Evolutionary conservation across 2,113 vertebrate genomes (phyloP), one percentile per base, ranked within the genome.

Genomic region (Muntiacus muntjak): DNA sequence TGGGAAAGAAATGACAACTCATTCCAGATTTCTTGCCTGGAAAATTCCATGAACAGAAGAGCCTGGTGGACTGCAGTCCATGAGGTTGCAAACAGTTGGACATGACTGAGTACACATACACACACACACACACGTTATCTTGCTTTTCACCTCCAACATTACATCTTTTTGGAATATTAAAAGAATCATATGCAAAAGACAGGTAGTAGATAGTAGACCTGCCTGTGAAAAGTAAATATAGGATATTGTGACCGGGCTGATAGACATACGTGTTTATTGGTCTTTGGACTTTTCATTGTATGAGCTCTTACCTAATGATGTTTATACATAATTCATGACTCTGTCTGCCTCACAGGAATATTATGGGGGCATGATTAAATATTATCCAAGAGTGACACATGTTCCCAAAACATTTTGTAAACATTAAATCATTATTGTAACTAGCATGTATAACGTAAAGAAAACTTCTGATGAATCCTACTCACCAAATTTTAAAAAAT

Each of bases 351-450:
- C 43, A 79, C 26, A 87, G 40, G 76, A 52, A 36, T 87, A 89
- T 58, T 97, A n/a, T 84, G 57, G 91, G 88, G 55, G 7, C 14
- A 40, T 83, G 90, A 91, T 60, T 62, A 50, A 87, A 62, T 81
- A 25, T 55, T 54, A 87, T 79, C 30, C 26, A 84, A 28, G 96
- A n/a, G 9, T 83, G 74, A 17, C 5, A 28, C 12, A 36, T n/a
- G 45, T 55, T 54, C 26, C 74, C 93, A 40, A 83, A 87, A 74
- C 94, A 6, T 86, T 91, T 28, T 60, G 5, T 45, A 87, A 71
- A 87, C 64, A 67, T 50, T 83, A 83, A 94, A 30, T 87, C 17
- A 58, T 94, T 95, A n/a, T 60, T 97, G 28, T 50, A 74, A 82
- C 21, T 71, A 71, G 33, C 23, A 76, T 45, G 4, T 40, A 2